Evolutionary conservation across 1,140 invertebrate species (phyloP).

Genomic region (Leguminivora glycinivorella): DNA sequence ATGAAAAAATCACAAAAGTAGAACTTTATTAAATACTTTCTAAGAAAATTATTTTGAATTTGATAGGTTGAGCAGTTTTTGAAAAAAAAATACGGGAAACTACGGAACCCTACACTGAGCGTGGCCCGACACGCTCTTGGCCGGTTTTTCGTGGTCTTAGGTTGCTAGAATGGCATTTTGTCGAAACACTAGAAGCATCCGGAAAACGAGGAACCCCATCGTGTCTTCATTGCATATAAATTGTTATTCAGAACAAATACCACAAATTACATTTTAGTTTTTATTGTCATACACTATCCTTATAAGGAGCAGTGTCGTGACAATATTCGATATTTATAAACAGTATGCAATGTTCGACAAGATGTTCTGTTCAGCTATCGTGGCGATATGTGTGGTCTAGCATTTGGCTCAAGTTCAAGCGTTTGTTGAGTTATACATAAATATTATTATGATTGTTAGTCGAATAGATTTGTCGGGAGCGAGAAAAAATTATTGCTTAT

Average conservation of each 20-base stretch:
- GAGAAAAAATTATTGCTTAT: too few species aligned
- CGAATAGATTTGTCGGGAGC: neutral
- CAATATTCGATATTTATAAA: neutral
- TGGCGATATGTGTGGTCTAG: constrained; percentile 1
- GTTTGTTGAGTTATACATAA: neutral
- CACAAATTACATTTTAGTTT: neutral
- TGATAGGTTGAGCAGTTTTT: too few species aligned
- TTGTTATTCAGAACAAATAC: neutral
- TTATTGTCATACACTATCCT: neutral
- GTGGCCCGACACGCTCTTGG: neutral
- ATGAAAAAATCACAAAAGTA: too few species aligned
- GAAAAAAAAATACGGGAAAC: too few species aligned
- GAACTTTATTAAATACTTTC: too few species aligned
- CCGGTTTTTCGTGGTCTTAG: neutral
- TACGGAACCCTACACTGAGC: too few species aligned
- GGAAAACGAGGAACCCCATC: neutral
- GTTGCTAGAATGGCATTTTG: neutral
- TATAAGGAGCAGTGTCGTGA: neutral
- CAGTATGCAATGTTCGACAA: neutral
- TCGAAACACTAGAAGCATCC: neutral
- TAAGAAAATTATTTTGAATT: too few species aligned
- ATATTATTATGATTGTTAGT: neutral
- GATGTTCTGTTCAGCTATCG: neutral
- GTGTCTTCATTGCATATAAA: neutral
- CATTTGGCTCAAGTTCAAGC: constrained; percentile 1